Percentiles rank a stretch among this genome's conserved stretches.
Conservation (phyloP, 2,888 invertebrate genomes). For the Mamestra brassicae region DNA sequence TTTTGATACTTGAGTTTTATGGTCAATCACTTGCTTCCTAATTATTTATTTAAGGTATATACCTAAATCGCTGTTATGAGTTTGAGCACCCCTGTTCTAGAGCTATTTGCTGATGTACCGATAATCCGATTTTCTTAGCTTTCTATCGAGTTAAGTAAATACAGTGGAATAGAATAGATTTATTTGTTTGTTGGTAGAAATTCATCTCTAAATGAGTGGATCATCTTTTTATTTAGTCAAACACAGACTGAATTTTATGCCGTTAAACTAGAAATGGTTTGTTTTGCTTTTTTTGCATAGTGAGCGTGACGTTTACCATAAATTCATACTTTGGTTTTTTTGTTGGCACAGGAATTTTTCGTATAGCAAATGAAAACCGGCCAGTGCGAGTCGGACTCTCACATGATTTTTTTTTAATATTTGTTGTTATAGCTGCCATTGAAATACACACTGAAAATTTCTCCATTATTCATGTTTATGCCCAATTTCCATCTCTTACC, state of each 20-base stretch:
- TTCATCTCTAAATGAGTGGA: background rate
- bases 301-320: no score
- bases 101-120: slow-evolving; percentile 1
- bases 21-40: background rate
- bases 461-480: no score
- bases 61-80: background rate
- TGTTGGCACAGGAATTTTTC: no score
- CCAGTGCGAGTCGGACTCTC: no score
- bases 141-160: slow-evolving; percentile 22
- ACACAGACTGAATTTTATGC: no score
- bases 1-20: background rate
- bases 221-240: background rate
- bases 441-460: no score
- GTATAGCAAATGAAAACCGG: no score
- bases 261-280: no score
- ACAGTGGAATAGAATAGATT: slow-evolving; percentile 2
- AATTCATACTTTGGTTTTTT: no score
- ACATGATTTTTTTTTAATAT: no score
- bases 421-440: no score
- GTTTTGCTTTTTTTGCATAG: no score
- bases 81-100: background rate
- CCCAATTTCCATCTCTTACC: background rate
- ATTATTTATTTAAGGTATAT: background rate
- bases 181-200: slow-evolving; percentile 13
- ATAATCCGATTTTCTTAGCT: slow-evolving; percentile 32